Base-by-base conservation (phyloP, 2,797 vertebrate genomes). In the Thunnus albacares region DNA sequence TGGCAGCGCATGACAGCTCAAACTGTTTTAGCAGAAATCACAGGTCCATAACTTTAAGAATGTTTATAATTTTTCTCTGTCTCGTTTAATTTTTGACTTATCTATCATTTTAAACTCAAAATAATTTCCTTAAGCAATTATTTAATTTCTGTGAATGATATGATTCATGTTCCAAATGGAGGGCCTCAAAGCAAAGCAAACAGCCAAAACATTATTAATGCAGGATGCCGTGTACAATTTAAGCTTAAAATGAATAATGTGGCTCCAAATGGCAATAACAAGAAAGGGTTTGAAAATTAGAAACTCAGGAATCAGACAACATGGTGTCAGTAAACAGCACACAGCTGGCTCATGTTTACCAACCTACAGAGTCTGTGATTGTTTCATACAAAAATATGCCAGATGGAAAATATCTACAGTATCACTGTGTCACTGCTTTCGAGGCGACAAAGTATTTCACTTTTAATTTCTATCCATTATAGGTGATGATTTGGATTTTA, bases 1-100 rank as follows among this genome's bases (percentile, higher is more conserved):
- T 56, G 35, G 62, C 52, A 30, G 58, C 6, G 10, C 52, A 51
- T 11, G 35, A 51, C 43, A 66, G 64, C 11, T 69, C n/a, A 26
- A 33, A 62, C 11, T 2, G 9, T 77, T 80, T 71, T 57, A 65
- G 69, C 41, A 66, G 51, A 77, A 79, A 69, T 75, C 43, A 69
- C 57, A 61, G 55, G 38, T 71, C 49, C 28, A 52, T 5, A 24
- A 49, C 28, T 75, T 76, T 15, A 43, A 71, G 24, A 76, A 30
- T 41, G 14, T 35, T 24, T 24, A 24, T 56, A 30, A 3, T 33
- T 3, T 75, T 70, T 75, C 59, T 1, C 9, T n/a, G 18, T 53
- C 28, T 74, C 5, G 43, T 33, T 64, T 24, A 4, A 1, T 33
- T 77, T 80, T 43, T 35, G 6, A 52, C 3, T 47, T 49, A 60